Evolutionary conservation across 2,888 invertebrate species (phyloP), one percentile per base, ranked within the genome.

Genomic region (Mechanitis messenoides): DNA sequence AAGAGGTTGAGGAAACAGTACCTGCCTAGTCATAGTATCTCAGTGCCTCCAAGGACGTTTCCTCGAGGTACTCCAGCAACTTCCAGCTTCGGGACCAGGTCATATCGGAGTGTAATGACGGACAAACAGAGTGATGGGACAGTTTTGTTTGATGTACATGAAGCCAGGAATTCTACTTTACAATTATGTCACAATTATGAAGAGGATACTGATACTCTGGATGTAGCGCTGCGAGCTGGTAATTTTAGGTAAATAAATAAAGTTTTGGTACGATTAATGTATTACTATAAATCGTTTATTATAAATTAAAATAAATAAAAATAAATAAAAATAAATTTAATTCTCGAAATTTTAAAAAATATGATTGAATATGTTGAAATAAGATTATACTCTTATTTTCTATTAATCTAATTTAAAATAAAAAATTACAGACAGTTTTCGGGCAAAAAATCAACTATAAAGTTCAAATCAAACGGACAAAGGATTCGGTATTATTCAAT

Each of bases 191-290:
- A 90, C 68, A 89, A 89, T 47, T 90, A 90, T 55, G 81, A 81
- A 54, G 82, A 84, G 45, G 89, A 89, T 76, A 83, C 88, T 80
- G 89, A 89, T 76, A 88, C 87, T 75, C 79, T 90, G 72, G 85
- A 85, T 62, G 76, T 89, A 38, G 90, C 89, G 64, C 78, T 89
- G 75, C 89, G 90, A 85, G 90, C 88, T 81, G 90, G 90, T 67
- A 90, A 90, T 74, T 89, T 90, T 83, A 90, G 90, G 90, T 90
- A 82, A 77, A 71, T 74, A 65, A 60, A 62, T 63, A 65, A 33
- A 69, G 68, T 67, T 56, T 42, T 3, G 3, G 20, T 35, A 3
- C 6, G 6, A 9, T 42, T 11, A 9, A 2, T 9, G 11, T 20
- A 20, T 20, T 20, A 20, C 20, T 20, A 20, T 20, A 20, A 20